Evolutionary conservation across 1,140 invertebrate genomes (phyloP), one percentile per base, ranked within the genome.

Genomic region (Drosophila yakuba): DNA sequence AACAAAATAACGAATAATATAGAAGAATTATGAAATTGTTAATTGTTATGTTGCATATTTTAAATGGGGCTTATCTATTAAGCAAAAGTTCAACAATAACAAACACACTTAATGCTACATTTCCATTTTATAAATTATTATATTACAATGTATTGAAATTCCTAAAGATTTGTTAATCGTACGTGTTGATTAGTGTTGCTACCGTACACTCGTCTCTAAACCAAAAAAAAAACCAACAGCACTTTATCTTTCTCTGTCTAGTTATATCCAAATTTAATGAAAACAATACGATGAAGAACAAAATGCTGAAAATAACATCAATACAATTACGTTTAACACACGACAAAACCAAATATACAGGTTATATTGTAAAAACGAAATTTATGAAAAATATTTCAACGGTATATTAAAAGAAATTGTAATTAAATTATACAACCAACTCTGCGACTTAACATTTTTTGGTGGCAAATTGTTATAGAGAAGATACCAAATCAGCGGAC

Each of bases 1-100:
- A 69, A 41, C 12, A 60, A 60, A 62, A 60, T 35, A n/a, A 25
- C 41, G 15, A 74, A 69, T 45, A 36, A 69, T 28, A 62, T 67
- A 64, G 51, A 48, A 48, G 60, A 51, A 15, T 55, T 45, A 64
- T 32, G 17, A 48, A 48, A 66, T 88, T 83, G 83, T 86, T 86
- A 79, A 76, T 88, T 83, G 83, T 86, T 86, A 79, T 86, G 83
- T 86, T 86, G 83, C 82, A 82, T 88, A 79, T 79, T 78, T 63
- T 51, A 71, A 64, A 67, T 64, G 60, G 67, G 60, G 55, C 43
- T 72, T 68, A 75, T 55, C 7, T 64, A 25, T 60, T 59, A 36
- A 54, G 48, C 10, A 43, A 55, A 61, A 32, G 17, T 61, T 74
- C 35, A 55, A 58, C 20, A 45, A 66, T 43, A 75, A 58, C 11